phyloP scores from a whole-genome alignment of 1,140 invertebrate genomes.

The Heliconius melpomene region DNA sequence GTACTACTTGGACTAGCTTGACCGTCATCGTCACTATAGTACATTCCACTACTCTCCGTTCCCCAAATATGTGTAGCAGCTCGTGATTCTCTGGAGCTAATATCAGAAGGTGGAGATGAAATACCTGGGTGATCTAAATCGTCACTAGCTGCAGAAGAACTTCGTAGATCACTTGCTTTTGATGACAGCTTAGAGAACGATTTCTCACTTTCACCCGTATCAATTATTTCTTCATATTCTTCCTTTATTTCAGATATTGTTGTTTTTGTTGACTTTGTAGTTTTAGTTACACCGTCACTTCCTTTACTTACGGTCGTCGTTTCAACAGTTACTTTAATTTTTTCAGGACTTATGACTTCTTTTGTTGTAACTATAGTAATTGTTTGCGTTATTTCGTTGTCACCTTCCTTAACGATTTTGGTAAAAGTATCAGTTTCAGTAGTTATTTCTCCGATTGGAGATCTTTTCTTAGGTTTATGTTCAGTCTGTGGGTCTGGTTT shows the following conservation, averaged over 20 bases:
- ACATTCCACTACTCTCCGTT: constrained; percentile 73
- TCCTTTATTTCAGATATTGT: constrained; percentile 79
- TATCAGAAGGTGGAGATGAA: constrained; percentile 81
- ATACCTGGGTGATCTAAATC: constrained; percentile 80
- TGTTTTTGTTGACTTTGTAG: constrained; percentile 79
- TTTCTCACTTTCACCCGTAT: constrained; percentile 73
- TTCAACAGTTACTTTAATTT: constrained; percentile 78
- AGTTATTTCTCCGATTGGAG: constrained; percentile 77
- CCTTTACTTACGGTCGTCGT: constrained; percentile 78
- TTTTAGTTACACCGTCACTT: constrained; percentile 76
- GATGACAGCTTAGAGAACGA: constrained; percentile 73
- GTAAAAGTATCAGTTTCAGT: constrained; percentile 78
- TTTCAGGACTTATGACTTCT: constrained; percentile 76
- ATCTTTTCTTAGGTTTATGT: constrained; percentile 64
- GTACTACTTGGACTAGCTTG: constrained; percentile 82
- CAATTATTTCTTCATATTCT: constrained; percentile 78
- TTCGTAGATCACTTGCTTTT: constrained; percentile 79
- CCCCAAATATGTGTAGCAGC: constrained; percentile 78
- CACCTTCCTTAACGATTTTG: constrained; percentile 75
- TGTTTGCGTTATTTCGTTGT: constrained; percentile 75
- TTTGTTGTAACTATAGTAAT: constrained; percentile 77
- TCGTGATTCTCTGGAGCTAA: constrained; percentile 82
- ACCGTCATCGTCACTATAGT: constrained; percentile 76
- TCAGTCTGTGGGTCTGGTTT: constrained; percentile 48
- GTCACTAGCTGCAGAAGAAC: constrained; percentile 83